Base-by-base conservation (phyloP, 1,140 invertebrate species). In the Wiebesia pumilae region DNA sequence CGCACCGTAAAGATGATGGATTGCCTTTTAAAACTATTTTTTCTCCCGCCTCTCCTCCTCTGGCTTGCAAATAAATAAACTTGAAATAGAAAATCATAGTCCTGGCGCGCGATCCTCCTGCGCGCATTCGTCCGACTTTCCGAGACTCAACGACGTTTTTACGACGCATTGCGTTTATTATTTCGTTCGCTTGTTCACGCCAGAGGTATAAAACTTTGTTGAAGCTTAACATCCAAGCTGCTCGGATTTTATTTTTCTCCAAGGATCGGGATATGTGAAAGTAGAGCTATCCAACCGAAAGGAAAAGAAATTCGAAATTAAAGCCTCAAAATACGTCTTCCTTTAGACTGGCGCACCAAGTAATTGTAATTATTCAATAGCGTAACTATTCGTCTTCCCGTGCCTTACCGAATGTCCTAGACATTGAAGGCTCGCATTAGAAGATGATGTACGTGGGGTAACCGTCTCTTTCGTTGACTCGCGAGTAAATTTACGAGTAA, bases 11-110 rank as follows among this genome's bases (percentile, higher is more conserved):
- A 35, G 43, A 82, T 81, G 79, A 86, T 82, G 75, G 71, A 82
- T 86, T 82, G 51, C 79, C 85, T 77, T 77, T 86, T 75, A 65
- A 77, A 82, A 77, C 54, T 78, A 82, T 82, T 78, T 81, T 82
- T 67, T 47, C n/a, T 7, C 30, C 12, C 21, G 30, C 78, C 43
- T 62, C 21, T 30, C 75, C 16, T 33, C 30, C 43, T 40, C 35
- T 27, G 14, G 24, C 58, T 10, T n/a, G 19, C 43, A 81, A 81
- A 81, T 69, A 81, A 81, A 81, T 81, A 85, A 80, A 85, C 65
- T 81, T 79, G 43, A 58, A 33, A 78, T 85, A 81, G 78, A 81
- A 81, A 85, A n/a, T 80, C 12, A 80, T 80, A 47, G 24, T 54
- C 35, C 43, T 21, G 38, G 38, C 3, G 38, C 3, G 24, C 0